A percentile compares a stretch with the other conserved stretches of the same genome.
phyloP scores from a whole-genome alignment of 53 echinoderm and acorn worm species.

The Patiria pectinifera region DNA sequence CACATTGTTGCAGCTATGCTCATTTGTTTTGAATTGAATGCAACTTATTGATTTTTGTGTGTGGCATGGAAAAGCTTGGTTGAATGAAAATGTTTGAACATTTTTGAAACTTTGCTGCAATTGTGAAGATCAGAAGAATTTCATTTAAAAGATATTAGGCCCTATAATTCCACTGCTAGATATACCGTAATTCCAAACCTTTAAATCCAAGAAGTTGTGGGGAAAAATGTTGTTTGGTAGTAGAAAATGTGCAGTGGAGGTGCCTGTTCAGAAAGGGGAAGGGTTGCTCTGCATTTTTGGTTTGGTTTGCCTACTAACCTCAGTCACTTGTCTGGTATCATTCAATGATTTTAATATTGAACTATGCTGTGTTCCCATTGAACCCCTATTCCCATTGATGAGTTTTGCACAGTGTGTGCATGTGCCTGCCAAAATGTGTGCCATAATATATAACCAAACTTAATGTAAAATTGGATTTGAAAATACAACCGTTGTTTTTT shows the following conservation, averaged over 20 bases:
- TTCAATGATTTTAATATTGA: not conserved
- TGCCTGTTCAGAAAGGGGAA: not conserved
- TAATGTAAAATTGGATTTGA: not conserved
- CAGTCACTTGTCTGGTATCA: not conserved
- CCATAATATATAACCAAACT: not conserved
- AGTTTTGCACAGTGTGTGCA: constrained; percentile 59
- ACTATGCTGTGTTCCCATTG: not conserved
- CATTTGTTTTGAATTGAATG: not conserved
- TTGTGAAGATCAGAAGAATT: too few relatives aligned
- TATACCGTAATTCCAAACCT: too few relatives aligned
- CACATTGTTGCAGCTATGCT: not conserved
- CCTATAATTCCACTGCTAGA: too few relatives aligned
- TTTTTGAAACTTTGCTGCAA: too few relatives aligned
- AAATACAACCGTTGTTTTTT: not conserved
- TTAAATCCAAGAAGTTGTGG: too few relatives aligned
- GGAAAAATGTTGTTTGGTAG: too few relatives aligned
- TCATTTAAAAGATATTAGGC: too few relatives aligned
- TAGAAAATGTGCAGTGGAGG: not conserved
- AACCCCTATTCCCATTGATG: not conserved
- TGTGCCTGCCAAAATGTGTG: constrained; percentile 50
- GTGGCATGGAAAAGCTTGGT: not conserved
- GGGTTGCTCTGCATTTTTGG: not conserved
- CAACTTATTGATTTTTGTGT: not conserved
- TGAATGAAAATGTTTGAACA: not conserved
- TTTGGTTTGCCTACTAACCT: not conserved